Evolutionary conservation across 2,888 invertebrate species (phyloP).

Genomic region (Anagyrus pseudococci): DNA sequence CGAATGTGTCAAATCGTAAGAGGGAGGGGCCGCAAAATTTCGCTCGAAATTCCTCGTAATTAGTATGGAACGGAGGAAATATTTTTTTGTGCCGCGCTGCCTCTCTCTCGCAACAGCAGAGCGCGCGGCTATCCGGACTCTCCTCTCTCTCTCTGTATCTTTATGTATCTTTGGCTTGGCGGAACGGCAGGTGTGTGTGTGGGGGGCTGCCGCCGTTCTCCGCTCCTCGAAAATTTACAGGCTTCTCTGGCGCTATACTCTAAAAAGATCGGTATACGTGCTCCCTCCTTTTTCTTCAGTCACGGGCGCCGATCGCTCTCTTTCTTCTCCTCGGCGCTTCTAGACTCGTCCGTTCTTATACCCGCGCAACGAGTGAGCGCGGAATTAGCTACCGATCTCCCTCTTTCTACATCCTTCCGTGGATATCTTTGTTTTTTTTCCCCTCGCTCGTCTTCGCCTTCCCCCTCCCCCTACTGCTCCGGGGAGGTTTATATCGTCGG

Average conservation of each 20-base stretch:
- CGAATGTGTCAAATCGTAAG: constrained; percentile 39
- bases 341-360: too few species aligned
- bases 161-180: constrained; percentile 37
- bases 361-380: neutral
- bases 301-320: constrained; percentile 20
- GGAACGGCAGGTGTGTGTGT: constrained; percentile 52
- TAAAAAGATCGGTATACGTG: constrained; percentile 4
- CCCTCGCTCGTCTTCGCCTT: too few species aligned
- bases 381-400: constrained; percentile 22
- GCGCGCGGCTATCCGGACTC: neutral
- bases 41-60: constrained; percentile 30
- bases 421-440: too few species aligned
- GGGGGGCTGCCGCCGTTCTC: too few species aligned
- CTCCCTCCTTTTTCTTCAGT: neutral
- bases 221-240: constrained; percentile 52
- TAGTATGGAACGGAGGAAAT: constrained; percentile 33
- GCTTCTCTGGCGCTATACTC: constrained; percentile 41
- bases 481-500: constrained; percentile 1
- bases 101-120: constrained; percentile 10
- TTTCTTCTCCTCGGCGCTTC: too few species aligned
- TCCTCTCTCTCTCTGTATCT: constrained; percentile 9
- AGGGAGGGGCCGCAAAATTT: constrained; percentile 19
- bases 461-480: neutral
- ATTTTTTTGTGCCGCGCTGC: constrained; percentile 12
- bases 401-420: neutral